These are phyloP conservation scores for Perizoma affinitatum DNA, from an alignment of 2,888 invertebrate species.

Conservation along the genomic window DNA sequence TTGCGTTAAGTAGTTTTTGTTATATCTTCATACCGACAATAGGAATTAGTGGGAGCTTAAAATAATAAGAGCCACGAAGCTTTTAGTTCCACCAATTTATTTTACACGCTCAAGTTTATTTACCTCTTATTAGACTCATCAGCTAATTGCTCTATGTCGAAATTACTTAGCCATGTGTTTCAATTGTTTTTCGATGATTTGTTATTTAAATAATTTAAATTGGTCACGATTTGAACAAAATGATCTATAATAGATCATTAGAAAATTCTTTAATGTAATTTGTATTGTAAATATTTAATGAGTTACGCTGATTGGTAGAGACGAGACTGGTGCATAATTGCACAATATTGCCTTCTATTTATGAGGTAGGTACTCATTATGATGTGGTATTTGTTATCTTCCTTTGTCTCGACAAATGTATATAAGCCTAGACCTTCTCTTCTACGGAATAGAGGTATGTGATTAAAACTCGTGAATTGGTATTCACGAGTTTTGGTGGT, in stretches of 20 bases:
- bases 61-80: too few relatives aligned
- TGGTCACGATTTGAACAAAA: conserved; percentile 32
- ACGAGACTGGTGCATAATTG: not conserved
- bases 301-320: conserved; percentile 9
- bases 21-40: too few relatives aligned
- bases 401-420: too few relatives aligned
- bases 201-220: conserved; percentile 29
- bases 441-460: too few relatives aligned
- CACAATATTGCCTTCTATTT: not conserved
- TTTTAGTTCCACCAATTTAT: conserved; percentile 19
- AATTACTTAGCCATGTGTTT: conserved; percentile 22
- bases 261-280: conserved; percentile 21
- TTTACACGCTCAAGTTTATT: conserved; percentile 17
- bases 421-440: too few relatives aligned
- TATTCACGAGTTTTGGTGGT: too few relatives aligned
- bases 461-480: too few relatives aligned
- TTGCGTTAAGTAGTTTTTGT: too few relatives aligned
- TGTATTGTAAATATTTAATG: conserved; percentile 7
- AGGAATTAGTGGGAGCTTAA: too few relatives aligned
- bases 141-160: conserved; percentile 30
- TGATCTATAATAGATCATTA: conserved; percentile 14
- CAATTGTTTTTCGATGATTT: conserved; percentile 30
- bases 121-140: conserved; percentile 11
- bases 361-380: too few relatives aligned
- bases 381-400: too few relatives aligned